A percentile compares a stretch with the other conserved stretches of the same genome.
phyloP scores from a whole-genome alignment of 2,113 vertebrate genomes.

The Bungarus multicinctus region DNA sequence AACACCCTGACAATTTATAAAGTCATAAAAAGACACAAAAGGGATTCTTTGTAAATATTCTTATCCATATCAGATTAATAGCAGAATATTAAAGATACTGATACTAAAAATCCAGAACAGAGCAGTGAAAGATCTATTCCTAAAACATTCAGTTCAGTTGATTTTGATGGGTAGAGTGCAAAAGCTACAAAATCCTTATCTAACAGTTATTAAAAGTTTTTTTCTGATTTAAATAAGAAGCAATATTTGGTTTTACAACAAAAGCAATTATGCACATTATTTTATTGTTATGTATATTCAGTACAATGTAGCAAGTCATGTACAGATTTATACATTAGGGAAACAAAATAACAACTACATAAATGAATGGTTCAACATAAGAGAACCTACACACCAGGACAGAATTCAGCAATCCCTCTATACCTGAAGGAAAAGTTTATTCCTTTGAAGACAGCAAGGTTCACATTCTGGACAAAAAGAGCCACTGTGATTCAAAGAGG shows the following conservation, averaged over 20 bases:
- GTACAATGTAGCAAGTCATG: too few relatives aligned
- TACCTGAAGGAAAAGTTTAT: background rate
- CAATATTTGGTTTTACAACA: background rate
- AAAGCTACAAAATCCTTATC: background rate
- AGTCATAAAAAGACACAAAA: background rate
- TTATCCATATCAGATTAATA: background rate
- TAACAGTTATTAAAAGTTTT: background rate
- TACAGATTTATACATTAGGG: too few relatives aligned
- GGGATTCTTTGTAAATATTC: background rate
- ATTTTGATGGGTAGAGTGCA: fast-evolving
- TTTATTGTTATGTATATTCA: too few relatives aligned
- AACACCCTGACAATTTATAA: background rate
- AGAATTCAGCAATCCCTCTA: background rate
- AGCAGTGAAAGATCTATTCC: background rate
- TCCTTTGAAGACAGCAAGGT: background rate
- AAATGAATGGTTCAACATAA: background rate
- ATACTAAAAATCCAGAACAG: background rate
- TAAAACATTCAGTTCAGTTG: background rate
- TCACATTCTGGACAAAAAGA: too few relatives aligned
- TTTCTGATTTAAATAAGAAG: background rate
- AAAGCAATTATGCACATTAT: too few relatives aligned
- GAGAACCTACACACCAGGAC: background rate
- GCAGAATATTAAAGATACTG: background rate
- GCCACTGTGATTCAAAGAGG: too few relatives aligned
- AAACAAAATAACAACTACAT: background rate